A percentile compares a stretch with the other conserved stretches of the same genome.
Evolutionary conservation across 2,113 vertebrate species (phyloP).

Genomic region (Entosphenus tridentatus): DNA sequence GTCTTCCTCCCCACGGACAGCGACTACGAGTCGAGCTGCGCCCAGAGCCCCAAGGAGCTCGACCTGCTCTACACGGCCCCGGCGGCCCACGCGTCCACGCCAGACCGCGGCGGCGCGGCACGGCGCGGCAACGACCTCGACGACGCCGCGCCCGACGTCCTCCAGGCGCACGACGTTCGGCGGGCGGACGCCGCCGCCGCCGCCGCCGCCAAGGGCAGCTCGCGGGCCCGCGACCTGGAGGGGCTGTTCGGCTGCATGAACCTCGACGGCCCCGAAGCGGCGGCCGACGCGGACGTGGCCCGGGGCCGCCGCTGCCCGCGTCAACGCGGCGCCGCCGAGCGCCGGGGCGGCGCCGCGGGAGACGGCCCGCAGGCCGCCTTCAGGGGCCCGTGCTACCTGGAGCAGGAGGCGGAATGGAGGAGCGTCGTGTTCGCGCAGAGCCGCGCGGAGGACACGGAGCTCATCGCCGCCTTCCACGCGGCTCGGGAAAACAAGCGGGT

Average conservation of each 20-base stretch:
- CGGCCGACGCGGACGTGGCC: constrained; percentile 54
- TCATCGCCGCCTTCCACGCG: no score
- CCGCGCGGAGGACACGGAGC: no score
- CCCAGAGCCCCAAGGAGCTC: constrained; percentile 48
- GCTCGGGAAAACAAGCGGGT: no score
- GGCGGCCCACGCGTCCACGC: no score
- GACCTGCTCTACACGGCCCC: constrained; percentile 31
- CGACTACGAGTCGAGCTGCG: constrained; percentile 51
- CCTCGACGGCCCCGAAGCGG: constrained; percentile 55
- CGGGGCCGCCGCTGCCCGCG: constrained; percentile 66
- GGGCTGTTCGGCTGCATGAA: constrained; percentile 62
- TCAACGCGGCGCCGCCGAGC: constrained; percentile 27
- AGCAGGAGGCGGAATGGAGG: no score
- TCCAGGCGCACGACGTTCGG: constrained; percentile 28
- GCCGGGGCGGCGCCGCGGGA: constrained; percentile 17
- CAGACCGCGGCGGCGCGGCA: no score
- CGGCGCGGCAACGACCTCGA: constrained; percentile 16
- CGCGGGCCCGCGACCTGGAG: constrained; percentile 53
- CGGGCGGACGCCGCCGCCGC: constrained; percentile 10
- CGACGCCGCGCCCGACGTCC: constrained; percentile 40
- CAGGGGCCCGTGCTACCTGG: no score
- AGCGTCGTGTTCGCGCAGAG: no score
- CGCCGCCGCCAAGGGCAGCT: constrained; percentile 12
- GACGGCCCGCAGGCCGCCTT: neutral
- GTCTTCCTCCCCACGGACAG: constrained; percentile 65